phyloP scores from a whole-genome alignment of 2,888 invertebrate species.

The Dorcus parallelipipedus region DNA sequence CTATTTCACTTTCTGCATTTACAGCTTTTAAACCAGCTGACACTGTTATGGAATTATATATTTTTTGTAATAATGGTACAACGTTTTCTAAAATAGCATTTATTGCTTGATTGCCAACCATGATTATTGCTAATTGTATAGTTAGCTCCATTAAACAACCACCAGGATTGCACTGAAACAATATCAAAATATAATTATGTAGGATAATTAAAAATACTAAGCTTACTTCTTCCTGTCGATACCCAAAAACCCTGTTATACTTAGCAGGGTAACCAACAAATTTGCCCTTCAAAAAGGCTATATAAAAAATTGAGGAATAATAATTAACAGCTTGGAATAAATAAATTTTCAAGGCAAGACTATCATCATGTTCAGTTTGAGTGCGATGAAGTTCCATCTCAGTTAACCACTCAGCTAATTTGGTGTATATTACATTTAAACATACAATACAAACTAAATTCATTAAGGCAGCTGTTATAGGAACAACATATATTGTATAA shows the following conservation, averaged over 20 bases:
- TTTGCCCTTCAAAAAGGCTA: constrained; percentile 74
- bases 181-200: not conserved
- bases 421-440: constrained; percentile 67
- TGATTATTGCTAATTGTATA: constrained; percentile 80
- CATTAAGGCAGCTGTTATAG: constrained; percentile 72
- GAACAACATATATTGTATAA: constrained; percentile 65
- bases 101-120: constrained; percentile 82
- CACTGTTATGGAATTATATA: constrained; percentile 52
- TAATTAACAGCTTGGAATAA: constrained; percentile 87
- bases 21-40: constrained; percentile 51
- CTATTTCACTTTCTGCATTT: constrained; percentile 44
- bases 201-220: not conserved
- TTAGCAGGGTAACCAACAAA: constrained; percentile 76
- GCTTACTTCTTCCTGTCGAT: constrained; percentile 66
- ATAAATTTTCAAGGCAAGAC: constrained; percentile 82
- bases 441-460: constrained; percentile 75
- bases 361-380: constrained; percentile 83
- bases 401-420: constrained; percentile 64
- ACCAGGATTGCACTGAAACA: constrained; percentile 70
- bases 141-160: constrained; percentile 84
- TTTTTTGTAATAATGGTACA: constrained; percentile 60
- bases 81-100: constrained; percentile 75
- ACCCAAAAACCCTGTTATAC: constrained; percentile 69
- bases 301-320: constrained; percentile 84
- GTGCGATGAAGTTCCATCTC: constrained; percentile 75